These are phyloP conservation scores for Ictalurus punctatus DNA, from an alignment of 2,113 vertebrate species.

Conservation along the genomic window DNA sequence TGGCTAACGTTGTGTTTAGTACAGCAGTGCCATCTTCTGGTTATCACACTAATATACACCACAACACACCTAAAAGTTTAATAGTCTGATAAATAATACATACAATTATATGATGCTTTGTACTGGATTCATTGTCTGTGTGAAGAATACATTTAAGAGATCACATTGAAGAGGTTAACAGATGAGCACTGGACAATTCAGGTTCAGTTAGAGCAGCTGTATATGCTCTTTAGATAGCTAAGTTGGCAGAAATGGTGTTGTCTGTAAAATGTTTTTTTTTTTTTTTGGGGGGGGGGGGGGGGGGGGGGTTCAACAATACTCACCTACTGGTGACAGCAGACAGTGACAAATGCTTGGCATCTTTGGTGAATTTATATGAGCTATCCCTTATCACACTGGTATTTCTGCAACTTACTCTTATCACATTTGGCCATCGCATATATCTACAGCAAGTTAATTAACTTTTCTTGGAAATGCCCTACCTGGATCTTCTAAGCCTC, in stretches of 20 bases:
- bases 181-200: background rate
- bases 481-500: conserved; percentile 36
- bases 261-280: background rate
- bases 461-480: conserved; percentile 52
- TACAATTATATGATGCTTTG: background rate
- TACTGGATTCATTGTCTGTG: background rate
- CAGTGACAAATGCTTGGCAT: conserved; percentile 26
- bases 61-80: background rate
- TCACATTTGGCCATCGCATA: conserved; percentile 50
- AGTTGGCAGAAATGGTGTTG: background rate
- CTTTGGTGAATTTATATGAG: conserved; percentile 34
- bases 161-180: background rate
- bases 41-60: conserved; percentile 42
- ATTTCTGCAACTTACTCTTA: conserved; percentile 39
- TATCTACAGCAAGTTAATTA: conserved; percentile 50
- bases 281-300: too few species aligned
- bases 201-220: background rate
- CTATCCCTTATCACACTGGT: conserved; percentile 39
- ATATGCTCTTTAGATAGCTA: background rate
- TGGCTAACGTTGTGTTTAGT: conserved; percentile 47
- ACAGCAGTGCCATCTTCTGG: conserved; percentile 71
- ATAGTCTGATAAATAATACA: background rate
- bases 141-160: background rate
- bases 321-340: conserved; percentile 6
- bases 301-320: background rate